phyloP scores from a whole-genome alignment of 1,140 invertebrate genomes.

The Drosophila bipectinata region DNA sequence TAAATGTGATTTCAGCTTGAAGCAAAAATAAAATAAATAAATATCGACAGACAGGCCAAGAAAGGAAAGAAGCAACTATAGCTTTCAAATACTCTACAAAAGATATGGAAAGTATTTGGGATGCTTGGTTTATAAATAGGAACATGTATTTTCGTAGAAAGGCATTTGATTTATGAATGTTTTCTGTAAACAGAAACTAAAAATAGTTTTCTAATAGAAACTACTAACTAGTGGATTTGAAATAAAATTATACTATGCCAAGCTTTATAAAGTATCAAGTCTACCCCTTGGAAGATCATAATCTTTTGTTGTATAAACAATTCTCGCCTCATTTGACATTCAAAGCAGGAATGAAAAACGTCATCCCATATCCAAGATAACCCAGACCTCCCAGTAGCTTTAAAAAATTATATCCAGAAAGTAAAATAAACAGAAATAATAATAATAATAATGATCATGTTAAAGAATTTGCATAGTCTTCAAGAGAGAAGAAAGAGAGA shows the following conservation, averaged over 20 bases:
- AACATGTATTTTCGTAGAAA: too few species aligned
- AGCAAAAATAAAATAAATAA: conserved; percentile 36
- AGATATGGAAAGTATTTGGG: not conserved
- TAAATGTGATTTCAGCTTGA: conserved; percentile 54
- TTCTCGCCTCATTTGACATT: conserved; percentile 57
- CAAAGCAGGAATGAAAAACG: conserved; percentile 66
- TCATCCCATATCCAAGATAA: conserved; percentile 36
- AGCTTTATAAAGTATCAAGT: not conserved
- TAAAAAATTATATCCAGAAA: conserved; percentile 20
- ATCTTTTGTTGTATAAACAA: conserved; percentile 24
- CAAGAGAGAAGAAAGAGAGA: conserved; percentile 27
- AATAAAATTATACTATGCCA: not conserved
- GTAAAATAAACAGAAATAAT: conserved; percentile 66
- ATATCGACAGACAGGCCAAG: conserved; percentile 27
- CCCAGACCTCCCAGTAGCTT: conserved; percentile 64
- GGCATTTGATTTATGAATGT: conserved; percentile 24
- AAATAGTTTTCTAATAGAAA: not conserved
- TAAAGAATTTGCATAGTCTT: conserved; percentile 61
- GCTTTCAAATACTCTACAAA: conserved; percentile 15
- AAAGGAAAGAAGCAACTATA: not conserved
- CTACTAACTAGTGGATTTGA: not conserved
- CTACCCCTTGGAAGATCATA: conserved; percentile 20
- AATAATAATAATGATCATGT: conserved; percentile 38
- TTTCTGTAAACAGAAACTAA: conserved; percentile 13
- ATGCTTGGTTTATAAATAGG: conserved; percentile 19